Evolutionary conservation across 2,888 invertebrate species (phyloP).

Genomic region (Trypoxylon attenuatum): DNA sequence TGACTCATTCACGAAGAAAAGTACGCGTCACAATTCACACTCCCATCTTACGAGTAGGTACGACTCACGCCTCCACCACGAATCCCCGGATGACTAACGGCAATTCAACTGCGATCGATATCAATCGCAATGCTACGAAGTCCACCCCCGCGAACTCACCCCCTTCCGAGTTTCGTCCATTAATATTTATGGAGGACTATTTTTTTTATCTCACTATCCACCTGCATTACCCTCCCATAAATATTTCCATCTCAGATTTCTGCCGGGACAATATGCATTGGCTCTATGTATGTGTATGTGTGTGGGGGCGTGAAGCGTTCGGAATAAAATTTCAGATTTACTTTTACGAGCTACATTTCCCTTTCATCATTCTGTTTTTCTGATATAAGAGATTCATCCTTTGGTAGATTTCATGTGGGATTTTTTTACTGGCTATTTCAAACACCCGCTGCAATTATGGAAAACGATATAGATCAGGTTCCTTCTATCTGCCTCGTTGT

Average conservation of each 20-base stretch:
- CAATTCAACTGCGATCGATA: slow-evolving; percentile 44
- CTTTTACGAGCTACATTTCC: neutral
- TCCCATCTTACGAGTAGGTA: neutral
- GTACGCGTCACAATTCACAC: slow-evolving; percentile 4
- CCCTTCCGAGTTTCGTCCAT: slow-evolving; percentile 15
- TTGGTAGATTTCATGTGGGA: too few relatives aligned
- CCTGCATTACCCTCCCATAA: slow-evolving; percentile 6
- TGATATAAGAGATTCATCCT: too few relatives aligned
- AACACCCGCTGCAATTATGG: neutral
- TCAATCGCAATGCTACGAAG: slow-evolving; percentile 24
- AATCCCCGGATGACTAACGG: slow-evolving; percentile 54
- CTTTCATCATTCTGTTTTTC: neutral
- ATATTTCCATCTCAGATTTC: slow-evolving; percentile 1
- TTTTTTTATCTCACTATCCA: slow-evolving; percentile 11
- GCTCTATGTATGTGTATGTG: neutral
- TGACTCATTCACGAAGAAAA: too few relatives aligned
- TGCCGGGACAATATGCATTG: neutral
- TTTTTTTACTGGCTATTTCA: too few relatives aligned
- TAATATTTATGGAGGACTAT: slow-evolving; percentile 29
- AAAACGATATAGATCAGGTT: neutral
- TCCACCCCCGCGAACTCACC: slow-evolving; percentile 14
- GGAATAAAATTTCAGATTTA: neutral
- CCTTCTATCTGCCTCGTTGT: neutral
- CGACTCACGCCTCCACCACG: too few relatives aligned
- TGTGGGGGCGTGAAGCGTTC: neutral